Base-by-base conservation (phyloP, 2,113 vertebrate species). In the Vulpes lagopus region DNA sequence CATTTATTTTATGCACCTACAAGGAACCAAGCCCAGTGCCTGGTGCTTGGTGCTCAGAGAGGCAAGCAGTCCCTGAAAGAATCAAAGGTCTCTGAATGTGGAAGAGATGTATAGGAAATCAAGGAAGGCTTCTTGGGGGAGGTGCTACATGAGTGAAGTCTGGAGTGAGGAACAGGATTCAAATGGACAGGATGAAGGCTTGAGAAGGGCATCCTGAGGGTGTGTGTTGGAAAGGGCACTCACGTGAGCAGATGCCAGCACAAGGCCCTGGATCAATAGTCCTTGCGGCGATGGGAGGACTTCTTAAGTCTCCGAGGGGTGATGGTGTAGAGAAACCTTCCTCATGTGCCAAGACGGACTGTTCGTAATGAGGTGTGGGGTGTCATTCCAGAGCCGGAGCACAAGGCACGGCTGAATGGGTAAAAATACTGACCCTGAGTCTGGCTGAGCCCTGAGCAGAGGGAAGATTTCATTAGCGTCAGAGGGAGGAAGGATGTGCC, bases 391-490 rank as follows among this genome's bases (percentile, higher is more conserved):
- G 3, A 89, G 25, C 74, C 0, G 0, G 35, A 92, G 35, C 84
- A 22, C 78, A 49, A 57, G 53, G 25, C 78, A 4, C 3, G 65
- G 51, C 51, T 27, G 11, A 67, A 23, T 30, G 25, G 59, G 25
- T 60, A 8, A 80, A 25, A 87, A 92, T 11, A 16, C 60, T 67
- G 95, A 78, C 90, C 82, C 51, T 0, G 9, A 82, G 43, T 51
- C 88, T 17, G 15, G n/a, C 43, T 1, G n/a, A 62, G 38, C 60
- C 10, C 55, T 11, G 53, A 74, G 55, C 67, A 87, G 53, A 84
- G 60, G 76, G 86, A 82, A 55, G 82, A 82, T 92, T 85, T 97
- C 89, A 89, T 89, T 96, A 96, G 73, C 8, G 49, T 4, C 19
- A 27, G 43, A 73, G 22, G 73, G n/a, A 96, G 35, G 51, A 79